Base-by-base conservation (phyloP, 1,140 invertebrate genomes). In the Diorhabda carinulata region DNA sequence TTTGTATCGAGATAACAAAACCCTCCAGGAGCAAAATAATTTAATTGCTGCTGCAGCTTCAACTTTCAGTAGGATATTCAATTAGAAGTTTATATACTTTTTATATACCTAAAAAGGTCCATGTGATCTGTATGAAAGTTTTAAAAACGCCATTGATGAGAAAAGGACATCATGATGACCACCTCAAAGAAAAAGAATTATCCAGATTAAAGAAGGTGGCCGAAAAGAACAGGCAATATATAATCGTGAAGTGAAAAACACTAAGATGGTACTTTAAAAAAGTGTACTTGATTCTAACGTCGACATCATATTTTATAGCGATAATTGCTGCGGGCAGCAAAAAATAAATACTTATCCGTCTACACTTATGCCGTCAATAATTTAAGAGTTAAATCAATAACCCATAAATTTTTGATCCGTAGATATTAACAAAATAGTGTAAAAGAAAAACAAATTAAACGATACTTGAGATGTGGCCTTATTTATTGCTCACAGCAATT, bases 61-160 rank as follows among this genome's bases (percentile, higher is more conserved):
- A 9, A 69, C 61, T 42, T 74, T 70, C 44, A 58, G 61, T 45
- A 47, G 63, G 56, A 73, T 76, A 70, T 81, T 78, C 66, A 76
- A 78, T 56, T 75, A 3, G n/a, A 1, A 64, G 10, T 68, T 68
- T 25, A 68, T 63, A 63, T 43, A 45, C 59, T 43, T 68, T 68
- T 69, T 78, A 73, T 64, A 73, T 74, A 64, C 79, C 78, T 5
- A 81, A 80, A 72, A 82, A 71, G 78, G 81, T 74, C 75, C 75
- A 52, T 81, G 78, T 61, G 76, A 82, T 64, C 56, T 70, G 3
- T 81, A 78, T 64, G 73, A 76, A 66, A 64, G 70, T 3, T 79
- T 72, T 57, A 78, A 81, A 67, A 76, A 79, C 72, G 57, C 72
- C 7, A 69, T 72, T 9, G 72, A 25, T 25, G 25, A 25, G 25